Base-by-base conservation (phyloP, 2,797 vertebrate species). In the Rhadinocentrus ornatus region DNA sequence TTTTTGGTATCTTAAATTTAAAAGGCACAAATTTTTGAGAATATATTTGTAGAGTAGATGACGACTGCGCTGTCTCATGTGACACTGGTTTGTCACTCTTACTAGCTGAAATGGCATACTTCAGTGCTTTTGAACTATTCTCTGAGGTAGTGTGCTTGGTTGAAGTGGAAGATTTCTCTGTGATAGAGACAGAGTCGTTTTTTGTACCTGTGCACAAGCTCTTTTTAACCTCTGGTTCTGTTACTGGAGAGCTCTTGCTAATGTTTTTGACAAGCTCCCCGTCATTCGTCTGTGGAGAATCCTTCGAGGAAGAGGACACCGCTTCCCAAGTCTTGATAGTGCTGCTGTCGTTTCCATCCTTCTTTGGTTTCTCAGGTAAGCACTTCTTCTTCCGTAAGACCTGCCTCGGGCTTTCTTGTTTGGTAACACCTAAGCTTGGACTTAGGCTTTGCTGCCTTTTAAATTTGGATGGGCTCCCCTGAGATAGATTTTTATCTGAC, bases 1-100 rank as follows among this genome's bases (percentile, higher is more conserved):
- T 91, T 77, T 92, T 95, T 46, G 81, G 85, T 69, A 94, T 94
- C 71, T 84, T 94, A 75, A 93, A 94, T 24, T 20, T 68, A 10
- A 64, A 1, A 65, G 24, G 75, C 26, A 62, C 15, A 54, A 6
- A 10, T 32, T 82, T 31, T 53, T 27, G 24, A 46, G 39, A 24
- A 3, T 24, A 6, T 22, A 41, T 48, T 77, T 73, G 54, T 41
- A 62, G n/a, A n/a, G 15, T 11, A 62, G 59, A 81, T 71, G 53
- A 31, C 8, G 50, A 39, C 34, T 62, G 29, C 3, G 44, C 10
- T 44, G 20, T 16, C 4, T 54, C 32, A 81, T 39, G 6, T 37
- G 83, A 53, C 20, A 20, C 37, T 31, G 68, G 27, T 29, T 52
- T 57, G 55, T 69, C 16, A 2, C 22, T 72, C 24, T 29, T 26